Evolutionary conservation across 1,140 invertebrate species (phyloP), one percentile per base, ranked within the genome.

Genomic region (Babylonia areolata): DNA sequence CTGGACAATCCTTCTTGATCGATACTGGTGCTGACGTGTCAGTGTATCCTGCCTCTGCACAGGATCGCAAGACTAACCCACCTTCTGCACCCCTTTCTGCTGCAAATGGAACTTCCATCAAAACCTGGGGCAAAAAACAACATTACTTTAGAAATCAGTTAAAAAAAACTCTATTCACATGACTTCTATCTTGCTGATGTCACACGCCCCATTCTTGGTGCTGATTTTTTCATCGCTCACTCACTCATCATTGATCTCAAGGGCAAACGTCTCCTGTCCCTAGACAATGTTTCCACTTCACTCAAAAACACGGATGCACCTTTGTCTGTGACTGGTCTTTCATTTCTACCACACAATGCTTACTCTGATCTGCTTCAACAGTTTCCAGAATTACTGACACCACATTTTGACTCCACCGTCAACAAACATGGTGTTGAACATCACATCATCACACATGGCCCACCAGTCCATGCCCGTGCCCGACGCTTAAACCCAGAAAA

Each of bases 401-500:
- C 77, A 79, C 35, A 37, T 39, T 79, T 79, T 35, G 28, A 37
- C 33, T 79, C 77, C 35, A 79, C 35, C n/a, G 28, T 42, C 6
- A 79, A 79, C n/a, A 79, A 81, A 81, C 75, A 39, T n/a, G n/a
- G n/a, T n/a, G n/a, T n/a, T 81, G 33, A 28, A n/a, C 39, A 73
- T 58, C 42, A 46, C 15, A 46, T 46, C 15, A 15, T 46, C 42
- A 46, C 15, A 46, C 5, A 46, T 46, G 42, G 86, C 33, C 84
- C 75, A 46, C 86, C 84, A 69, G 86, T 87, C 5, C 35, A 35
- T 37, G 82, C 84, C 35, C 17, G 75, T 37, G 46, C n/a, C 84
- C 84, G 86, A 35, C 78, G 58, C 46, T 54, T 86, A 20, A 3
- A 2, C 33, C 87, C 75, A 6, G 85, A 87, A 15, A 75, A 81